phyloP scores from a whole-genome alignment of 2,113 vertebrate genomes.

The Strix aluco region DNA sequence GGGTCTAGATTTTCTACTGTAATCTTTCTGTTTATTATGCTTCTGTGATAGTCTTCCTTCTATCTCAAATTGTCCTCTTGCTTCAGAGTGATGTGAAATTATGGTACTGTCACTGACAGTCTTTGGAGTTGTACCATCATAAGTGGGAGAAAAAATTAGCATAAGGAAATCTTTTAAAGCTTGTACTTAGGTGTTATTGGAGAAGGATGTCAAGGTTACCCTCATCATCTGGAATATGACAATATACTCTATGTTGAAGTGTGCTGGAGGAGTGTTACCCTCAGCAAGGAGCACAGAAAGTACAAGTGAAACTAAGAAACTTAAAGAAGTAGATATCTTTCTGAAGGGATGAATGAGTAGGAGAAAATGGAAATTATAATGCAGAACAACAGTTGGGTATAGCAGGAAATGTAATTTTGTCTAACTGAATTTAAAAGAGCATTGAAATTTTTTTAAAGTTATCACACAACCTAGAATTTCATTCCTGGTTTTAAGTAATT shows the following conservation, averaged over 20 bases:
- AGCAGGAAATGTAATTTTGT: neutral
- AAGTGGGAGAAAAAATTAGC: neutral
- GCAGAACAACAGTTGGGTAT: neutral
- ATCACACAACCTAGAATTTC: neutral
- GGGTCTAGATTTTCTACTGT: neutral
- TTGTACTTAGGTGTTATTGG: neutral
- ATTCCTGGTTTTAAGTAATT: neutral
- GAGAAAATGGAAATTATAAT: neutral
- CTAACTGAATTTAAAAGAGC: neutral
- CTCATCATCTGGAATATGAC: neutral
- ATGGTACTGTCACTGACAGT: neutral
- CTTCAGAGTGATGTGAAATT: neutral
- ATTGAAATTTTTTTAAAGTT: neutral
- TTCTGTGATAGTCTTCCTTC: neutral
- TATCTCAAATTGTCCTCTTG: neutral
- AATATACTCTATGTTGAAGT: accelerated
- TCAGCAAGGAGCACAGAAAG: neutral
- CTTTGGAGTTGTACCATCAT: neutral
- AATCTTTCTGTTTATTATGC: neutral
- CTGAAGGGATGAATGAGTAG: neutral
- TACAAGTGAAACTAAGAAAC: neutral
- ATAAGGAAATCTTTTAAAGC: neutral
- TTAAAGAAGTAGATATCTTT: neutral
- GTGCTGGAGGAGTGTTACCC: neutral
- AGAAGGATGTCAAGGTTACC: neutral